Base-by-base conservation (phyloP, 2,888 invertebrate species). In the Xanthia togata region DNA sequence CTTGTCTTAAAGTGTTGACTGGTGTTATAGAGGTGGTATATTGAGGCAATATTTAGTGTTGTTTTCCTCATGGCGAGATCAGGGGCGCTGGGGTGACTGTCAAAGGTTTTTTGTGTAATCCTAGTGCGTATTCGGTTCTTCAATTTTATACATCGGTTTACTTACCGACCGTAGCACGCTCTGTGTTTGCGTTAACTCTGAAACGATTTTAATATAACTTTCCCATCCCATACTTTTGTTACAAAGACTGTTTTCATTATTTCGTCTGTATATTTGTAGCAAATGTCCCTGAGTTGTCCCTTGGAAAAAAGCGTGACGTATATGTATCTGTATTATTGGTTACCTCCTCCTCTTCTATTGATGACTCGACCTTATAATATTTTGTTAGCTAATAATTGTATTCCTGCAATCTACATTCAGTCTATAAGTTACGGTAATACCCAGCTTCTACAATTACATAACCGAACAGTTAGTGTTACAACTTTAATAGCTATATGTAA, bases 31-130 rank as follows among this genome's bases (percentile, higher is more conserved):
- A 41, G 1, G n/a, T 64, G 35, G 44, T 8, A 59, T 23, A 59
- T 26, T 59, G 47, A 47, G 2, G 38, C 41, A 41, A 62, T 23
- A 23, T 59, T 59, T 70, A 5, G 17, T 79, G 41, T 44, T 9
- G 12, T 70, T 77, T 71, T 71, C 80, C 71, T 71, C 35, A 35
- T 59, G 31, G 38, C n/a, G 20, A 50, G 20, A 41, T 68, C 14
- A 14, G 35, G 11, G 20, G 26, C 8, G n/a, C 8, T 41, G 20
- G 6, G n/a, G 60, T 41, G 14, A n/a, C n/a, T 41, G 50, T 11
- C 41, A 53, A 76, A 44, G 6, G 12, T 9, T 44, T 74, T 44
- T 73, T 55, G 26, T 71, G 71, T 26, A 26, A 38, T 53, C 38
- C 26, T 38, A 35, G 50, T 53, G 11, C 23, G 50, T 72, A 72